phyloP scores from a whole-genome alignment of 1,140 invertebrate species.

The Zophobas morio region DNA sequence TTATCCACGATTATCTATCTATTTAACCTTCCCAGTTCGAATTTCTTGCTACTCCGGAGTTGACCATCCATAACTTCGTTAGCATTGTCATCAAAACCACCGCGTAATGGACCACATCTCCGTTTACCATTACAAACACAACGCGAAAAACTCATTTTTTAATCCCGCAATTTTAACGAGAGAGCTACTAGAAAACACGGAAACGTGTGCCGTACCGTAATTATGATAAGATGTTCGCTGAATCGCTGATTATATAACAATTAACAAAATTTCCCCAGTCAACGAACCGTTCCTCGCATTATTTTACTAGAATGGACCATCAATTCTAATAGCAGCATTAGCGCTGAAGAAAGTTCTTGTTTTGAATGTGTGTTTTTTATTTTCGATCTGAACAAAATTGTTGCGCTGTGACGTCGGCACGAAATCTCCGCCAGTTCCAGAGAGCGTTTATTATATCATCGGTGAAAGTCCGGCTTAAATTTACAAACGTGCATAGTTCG shows the following conservation, averaged over 20 bases:
- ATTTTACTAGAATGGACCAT: slow-evolving; percentile 32
- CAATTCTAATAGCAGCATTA: slow-evolving; percentile 28
- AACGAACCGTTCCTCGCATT: slow-evolving; percentile 24
- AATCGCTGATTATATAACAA: slow-evolving; percentile 34
- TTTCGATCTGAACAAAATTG: slow-evolving; percentile 34
- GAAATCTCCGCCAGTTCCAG: slow-evolving; percentile 29
- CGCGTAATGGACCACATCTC: slow-evolving; percentile 35
- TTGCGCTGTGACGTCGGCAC: slow-evolving; percentile 29
- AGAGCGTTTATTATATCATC: slow-evolving; percentile 39
- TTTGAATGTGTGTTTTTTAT: slow-evolving; percentile 32
- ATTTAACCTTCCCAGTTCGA: too few relatives aligned
- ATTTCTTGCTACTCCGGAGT: not conserved
- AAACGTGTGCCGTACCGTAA: not conserved
- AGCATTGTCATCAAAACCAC: not conserved
- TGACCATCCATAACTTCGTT: not conserved
- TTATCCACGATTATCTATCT: slow-evolving; percentile 12
- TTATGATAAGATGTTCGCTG: slow-evolving; percentile 27
- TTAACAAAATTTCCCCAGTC: slow-evolving; percentile 41
- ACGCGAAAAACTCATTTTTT: too few relatives aligned
- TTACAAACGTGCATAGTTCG: slow-evolving; percentile 12
- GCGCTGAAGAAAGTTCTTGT: slow-evolving; percentile 37
- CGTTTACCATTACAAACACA: slow-evolving; percentile 9
- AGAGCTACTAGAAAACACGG: slow-evolving; percentile 15
- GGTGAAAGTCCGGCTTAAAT: slow-evolving; percentile 30
- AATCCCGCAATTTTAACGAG: too few relatives aligned